phyloP scores from a whole-genome alignment of 2,888 invertebrate species.

The Drosophila buzzatii region DNA sequence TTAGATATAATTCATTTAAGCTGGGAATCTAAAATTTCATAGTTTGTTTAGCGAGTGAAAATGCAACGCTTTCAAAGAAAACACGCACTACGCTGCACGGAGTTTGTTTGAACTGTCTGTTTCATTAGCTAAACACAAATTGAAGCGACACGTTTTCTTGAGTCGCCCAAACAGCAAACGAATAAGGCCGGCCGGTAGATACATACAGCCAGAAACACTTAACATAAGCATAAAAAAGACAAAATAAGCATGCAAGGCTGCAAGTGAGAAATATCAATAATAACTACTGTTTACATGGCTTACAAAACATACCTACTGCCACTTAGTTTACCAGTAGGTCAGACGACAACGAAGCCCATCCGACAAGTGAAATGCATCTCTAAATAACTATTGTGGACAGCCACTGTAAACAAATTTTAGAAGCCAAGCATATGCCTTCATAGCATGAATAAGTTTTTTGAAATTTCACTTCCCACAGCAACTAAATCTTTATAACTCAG shows the following conservation, averaged over 20 bases:
- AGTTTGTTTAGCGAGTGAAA: slow-evolving; percentile 29
- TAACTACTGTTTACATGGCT: slow-evolving; percentile 57
- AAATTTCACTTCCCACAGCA: neutral
- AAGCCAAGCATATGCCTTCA: neutral
- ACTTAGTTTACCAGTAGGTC: neutral
- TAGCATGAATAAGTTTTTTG: neutral
- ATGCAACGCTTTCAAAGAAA: slow-evolving; percentile 59
- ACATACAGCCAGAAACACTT: slow-evolving; percentile 57
- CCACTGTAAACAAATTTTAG: too few relatives aligned
- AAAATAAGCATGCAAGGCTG: slow-evolving; percentile 41
- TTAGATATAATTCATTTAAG: neutral
- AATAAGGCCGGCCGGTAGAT: slow-evolving; percentile 15
- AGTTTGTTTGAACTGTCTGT: slow-evolving; percentile 43
- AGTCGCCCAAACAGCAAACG: slow-evolving; percentile 27
- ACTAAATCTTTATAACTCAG: neutral
- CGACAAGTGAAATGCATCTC: neutral
- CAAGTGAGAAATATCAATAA: slow-evolving; percentile 66
- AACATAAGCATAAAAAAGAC: slow-evolving; percentile 67
- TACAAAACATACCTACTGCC: slow-evolving; percentile 27
- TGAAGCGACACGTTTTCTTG: slow-evolving; percentile 64
- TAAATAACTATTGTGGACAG: neutral
- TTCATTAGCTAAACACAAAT: slow-evolving; percentile 79
- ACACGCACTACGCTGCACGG: slow-evolving; percentile 33
- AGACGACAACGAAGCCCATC: neutral
- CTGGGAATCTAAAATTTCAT: slow-evolving; percentile 14